phyloP scores from a whole-genome alignment of 2,888 invertebrate species.

The Odontocerum albicorne region DNA sequence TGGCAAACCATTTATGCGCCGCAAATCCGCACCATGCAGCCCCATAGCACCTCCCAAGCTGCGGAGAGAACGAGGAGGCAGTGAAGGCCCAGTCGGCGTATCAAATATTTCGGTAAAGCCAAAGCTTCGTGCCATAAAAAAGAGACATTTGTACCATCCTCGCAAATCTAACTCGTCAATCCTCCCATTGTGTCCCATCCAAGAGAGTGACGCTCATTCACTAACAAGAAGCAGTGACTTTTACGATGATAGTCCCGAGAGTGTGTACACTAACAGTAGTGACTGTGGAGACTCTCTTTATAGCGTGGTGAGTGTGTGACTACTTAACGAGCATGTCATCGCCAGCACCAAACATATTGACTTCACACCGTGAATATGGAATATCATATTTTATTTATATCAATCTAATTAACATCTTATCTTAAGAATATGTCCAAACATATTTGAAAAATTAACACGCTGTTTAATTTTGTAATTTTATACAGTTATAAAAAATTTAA shows the following conservation, averaged over 20 bases:
- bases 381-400: too few relatives aligned
- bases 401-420: too few relatives aligned
- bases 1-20: constrained; percentile 67
- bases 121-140: constrained; percentile 45
- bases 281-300: constrained; percentile 43
- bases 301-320: constrained; percentile 54
- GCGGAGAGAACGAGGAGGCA: constrained; percentile 49
- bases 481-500: neutral
- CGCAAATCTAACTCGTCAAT: constrained; percentile 46
- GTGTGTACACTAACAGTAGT: constrained; percentile 40
- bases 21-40: constrained; percentile 68
- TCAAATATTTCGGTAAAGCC: constrained; percentile 47
- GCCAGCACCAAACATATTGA: constrained; percentile 1
- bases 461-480: neutral
- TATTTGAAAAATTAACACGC: too few relatives aligned
- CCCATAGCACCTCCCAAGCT: constrained; percentile 61
- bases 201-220: constrained; percentile 27
- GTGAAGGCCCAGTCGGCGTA: constrained; percentile 52
- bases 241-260: constrained; percentile 42
- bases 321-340: constrained; percentile 15
- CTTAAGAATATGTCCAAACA: too few relatives aligned
- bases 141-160: constrained; percentile 16
- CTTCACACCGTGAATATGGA: too few relatives aligned
- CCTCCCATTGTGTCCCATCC: constrained; percentile 15
- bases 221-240: neutral